A percentile compares a stretch with the other conserved stretches of the same genome.
Evolutionary conservation across 2,797 vertebrate genomes (phyloP).

Genomic region (Parambassis ranga): DNA sequence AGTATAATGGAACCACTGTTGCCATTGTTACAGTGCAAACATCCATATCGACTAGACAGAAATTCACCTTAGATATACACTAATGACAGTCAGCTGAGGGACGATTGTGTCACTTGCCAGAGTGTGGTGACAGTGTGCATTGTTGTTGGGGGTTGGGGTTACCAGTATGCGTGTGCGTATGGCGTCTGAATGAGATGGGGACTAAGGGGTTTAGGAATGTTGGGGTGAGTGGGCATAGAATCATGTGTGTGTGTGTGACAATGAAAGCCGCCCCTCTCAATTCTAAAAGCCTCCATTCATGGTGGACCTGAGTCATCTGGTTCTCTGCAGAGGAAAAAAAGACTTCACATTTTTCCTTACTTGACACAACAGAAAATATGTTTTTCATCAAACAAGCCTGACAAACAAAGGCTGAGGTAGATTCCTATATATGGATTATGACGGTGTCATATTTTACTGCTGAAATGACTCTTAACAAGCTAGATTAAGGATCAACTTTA

Average conservation of each 20-base stretch:
- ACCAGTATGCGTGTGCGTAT: slow-evolving; percentile 20
- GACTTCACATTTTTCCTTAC: neutral
- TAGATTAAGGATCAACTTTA: neutral
- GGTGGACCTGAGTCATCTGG: slow-evolving; percentile 50
- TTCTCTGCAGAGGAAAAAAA: slow-evolving; percentile 9
- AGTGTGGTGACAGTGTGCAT: slow-evolving; percentile 52
- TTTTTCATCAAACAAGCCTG: neutral
- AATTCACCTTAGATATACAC: neutral
- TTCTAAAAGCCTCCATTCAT: slow-evolving; percentile 73
- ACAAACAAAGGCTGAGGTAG: neutral
- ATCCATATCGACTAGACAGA: neutral
- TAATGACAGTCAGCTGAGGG: slow-evolving; percentile 56
- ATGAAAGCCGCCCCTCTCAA: slow-evolving; percentile 52
- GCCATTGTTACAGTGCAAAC: neutral
- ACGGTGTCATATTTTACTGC: too few relatives aligned
- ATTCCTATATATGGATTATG: too few relatives aligned
- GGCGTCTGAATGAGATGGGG: slow-evolving; percentile 29
- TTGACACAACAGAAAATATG: neutral
- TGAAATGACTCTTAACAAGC: neutral
- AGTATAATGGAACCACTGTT: neutral
- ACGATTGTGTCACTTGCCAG: slow-evolving; percentile 64
- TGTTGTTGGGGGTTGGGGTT: slow-evolving; percentile 51
- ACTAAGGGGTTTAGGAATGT: slow-evolving; percentile 58
- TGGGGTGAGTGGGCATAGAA: slow-evolving; percentile 40
- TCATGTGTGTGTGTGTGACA: slow-evolving; percentile 53